These are phyloP conservation scores for Harpalus rubripes DNA, from an alignment of 2,888 invertebrate species.

Conservation along the genomic window DNA sequence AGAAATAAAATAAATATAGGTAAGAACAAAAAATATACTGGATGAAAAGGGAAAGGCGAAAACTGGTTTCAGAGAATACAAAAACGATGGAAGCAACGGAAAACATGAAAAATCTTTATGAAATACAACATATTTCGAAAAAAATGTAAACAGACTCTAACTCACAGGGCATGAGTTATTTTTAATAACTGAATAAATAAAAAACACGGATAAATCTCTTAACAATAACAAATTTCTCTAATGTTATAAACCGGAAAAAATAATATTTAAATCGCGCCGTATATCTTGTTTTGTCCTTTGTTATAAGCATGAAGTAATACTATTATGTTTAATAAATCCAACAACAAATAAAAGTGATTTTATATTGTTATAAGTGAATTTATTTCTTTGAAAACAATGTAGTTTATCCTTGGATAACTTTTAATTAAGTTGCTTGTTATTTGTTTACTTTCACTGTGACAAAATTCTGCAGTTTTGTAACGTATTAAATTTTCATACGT, in stretches of 20 bases:
- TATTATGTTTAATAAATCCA: slow-evolving; percentile 25
- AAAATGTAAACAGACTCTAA: too few species aligned
- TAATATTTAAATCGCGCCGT: slow-evolving; percentile 6
- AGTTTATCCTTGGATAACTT: slow-evolving; percentile 57
- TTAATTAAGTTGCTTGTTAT: slow-evolving; percentile 56
- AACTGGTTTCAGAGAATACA: too few species aligned
- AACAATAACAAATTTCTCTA: slow-evolving; percentile 26
- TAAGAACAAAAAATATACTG: too few species aligned
- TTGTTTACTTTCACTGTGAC: slow-evolving; percentile 61
- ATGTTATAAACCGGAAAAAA: slow-evolving; percentile 22
- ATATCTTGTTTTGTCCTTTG: not conserved
- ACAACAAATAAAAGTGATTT: slow-evolving; percentile 37
- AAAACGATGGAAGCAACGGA: too few species aligned
- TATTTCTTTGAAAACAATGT: slow-evolving; percentile 52
- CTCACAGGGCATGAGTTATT: too few species aligned
- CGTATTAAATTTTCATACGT: slow-evolving; percentile 28
- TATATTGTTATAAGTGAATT: slow-evolving; percentile 31
- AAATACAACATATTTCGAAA: too few species aligned
- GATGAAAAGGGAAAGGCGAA: too few species aligned
- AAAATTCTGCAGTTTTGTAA: slow-evolving; percentile 59
- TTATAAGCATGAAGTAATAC: slow-evolving; percentile 34
- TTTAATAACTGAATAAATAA: too few species aligned
- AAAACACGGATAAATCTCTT: too few species aligned
- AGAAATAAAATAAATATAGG: too few species aligned
- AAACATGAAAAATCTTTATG: too few species aligned